Percentiles rank a stretch among this genome's conserved stretches.
Evolutionary conservation across 2,113 vertebrate genomes (phyloP).

Genomic region (Pipra filicauda): DNA sequence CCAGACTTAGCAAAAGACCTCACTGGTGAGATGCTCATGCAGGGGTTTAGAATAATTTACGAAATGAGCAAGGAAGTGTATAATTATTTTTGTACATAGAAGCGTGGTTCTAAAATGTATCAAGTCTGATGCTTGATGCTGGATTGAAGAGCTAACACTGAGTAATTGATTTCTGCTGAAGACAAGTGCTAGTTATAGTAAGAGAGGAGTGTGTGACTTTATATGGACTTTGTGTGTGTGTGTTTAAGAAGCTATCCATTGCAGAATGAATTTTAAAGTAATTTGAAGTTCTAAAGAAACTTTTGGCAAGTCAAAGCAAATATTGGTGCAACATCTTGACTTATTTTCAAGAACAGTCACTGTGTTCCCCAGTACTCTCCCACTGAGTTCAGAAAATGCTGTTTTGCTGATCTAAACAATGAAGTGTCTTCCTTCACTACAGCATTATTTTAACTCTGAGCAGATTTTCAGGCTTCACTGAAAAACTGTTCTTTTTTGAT

Average conservation of each 20-base stretch:
- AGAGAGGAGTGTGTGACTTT: not conserved
- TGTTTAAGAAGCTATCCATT: not conserved
- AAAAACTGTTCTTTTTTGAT: not conserved
- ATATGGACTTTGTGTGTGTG: not conserved
- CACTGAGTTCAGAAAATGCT: not conserved
- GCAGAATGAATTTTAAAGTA: not conserved
- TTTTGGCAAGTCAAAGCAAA: not conserved
- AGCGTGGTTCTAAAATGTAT: not conserved
- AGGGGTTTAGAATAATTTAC: constrained; percentile 11
- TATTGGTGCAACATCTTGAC: not conserved
- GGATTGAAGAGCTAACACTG: not conserved
- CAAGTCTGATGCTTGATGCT: not conserved
- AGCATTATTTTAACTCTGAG: not conserved
- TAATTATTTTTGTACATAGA: not conserved
- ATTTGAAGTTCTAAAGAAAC: not conserved
- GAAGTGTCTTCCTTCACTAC: not conserved
- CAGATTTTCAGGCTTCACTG: not conserved
- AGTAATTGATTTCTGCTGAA: not conserved
- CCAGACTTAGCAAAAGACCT: constrained; percentile 97
- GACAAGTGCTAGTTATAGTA: not conserved
- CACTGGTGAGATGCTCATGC: constrained; percentile 82
- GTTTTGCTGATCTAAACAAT: not conserved
- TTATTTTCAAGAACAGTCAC: not conserved
- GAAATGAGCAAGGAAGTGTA: not conserved
- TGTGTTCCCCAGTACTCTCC: not conserved